Conservation (phyloP, 2,888 invertebrate species). For the Agonum fuliginosum region DNA sequence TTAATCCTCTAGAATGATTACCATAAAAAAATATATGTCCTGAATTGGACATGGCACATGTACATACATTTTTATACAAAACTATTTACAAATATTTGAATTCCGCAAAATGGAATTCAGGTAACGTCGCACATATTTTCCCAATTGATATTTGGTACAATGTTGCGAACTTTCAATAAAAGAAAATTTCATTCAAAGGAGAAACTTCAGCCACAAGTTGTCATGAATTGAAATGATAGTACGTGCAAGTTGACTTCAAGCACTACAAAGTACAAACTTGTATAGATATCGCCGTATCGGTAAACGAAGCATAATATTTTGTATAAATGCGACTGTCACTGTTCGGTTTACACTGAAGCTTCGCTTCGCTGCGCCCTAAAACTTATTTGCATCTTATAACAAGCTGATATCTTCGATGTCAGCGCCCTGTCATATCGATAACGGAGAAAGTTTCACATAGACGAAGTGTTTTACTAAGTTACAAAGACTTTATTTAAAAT, state of each 20-base stretch:
- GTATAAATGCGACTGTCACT: constrained; percentile 22
- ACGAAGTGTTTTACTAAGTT: background rate
- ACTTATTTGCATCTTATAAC: constrained; percentile 39
- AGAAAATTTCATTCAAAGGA: background rate
- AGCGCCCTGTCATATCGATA: background rate
- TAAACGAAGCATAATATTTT: background rate
- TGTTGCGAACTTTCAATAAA: background rate
- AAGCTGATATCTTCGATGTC: constrained; percentile 23
- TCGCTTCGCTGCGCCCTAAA: background rate
- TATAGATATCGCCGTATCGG: too few relatives aligned
- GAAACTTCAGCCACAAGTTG: background rate
- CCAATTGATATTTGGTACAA: background rate
- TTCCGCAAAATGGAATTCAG: too few relatives aligned
- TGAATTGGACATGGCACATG: too few relatives aligned
- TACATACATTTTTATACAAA: too few relatives aligned
- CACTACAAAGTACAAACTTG: background rate
- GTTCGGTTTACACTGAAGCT: background rate
- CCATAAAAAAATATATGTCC: too few relatives aligned
- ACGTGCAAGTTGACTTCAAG: background rate
- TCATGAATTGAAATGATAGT: background rate
- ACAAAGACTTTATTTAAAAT: background rate
- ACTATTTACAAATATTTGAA: too few relatives aligned
- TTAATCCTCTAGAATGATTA: too few relatives aligned
- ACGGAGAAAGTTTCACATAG: constrained; percentile 12
- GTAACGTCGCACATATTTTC: background rate